Evolutionary conservation across 2,113 vertebrate genomes (phyloP).

Genomic region (Notiomystis cincta): DNA sequence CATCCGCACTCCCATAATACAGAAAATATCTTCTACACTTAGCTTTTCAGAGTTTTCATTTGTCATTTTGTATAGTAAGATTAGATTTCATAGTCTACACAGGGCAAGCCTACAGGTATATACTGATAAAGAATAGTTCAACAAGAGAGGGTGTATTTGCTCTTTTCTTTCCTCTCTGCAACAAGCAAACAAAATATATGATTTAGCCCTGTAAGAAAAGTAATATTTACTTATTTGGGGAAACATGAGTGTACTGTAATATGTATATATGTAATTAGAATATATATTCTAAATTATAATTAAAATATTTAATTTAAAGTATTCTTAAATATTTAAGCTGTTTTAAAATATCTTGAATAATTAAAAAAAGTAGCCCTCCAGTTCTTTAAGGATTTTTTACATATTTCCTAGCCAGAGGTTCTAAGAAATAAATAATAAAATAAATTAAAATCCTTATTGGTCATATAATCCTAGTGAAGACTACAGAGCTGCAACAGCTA

Average conservation of each 20-base stretch:
- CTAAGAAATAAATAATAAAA: background rate
- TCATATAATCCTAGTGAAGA: background rate
- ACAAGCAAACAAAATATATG: background rate
- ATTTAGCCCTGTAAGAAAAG: background rate
- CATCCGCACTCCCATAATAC: background rate
- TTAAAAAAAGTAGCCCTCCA: rapidly evolving
- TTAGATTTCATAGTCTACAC: background rate
- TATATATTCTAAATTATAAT: background rate
- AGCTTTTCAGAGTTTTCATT: background rate
- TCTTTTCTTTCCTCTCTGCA: background rate
- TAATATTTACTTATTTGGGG: background rate
- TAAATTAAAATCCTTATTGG: background rate
- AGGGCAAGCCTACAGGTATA: background rate
- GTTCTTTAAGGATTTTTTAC: background rate
- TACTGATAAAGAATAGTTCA: background rate
- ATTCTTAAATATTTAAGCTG: background rate
- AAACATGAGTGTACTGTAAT: background rate
- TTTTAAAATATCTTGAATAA: background rate
- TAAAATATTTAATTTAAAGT: background rate
- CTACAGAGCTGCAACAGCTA: background rate
- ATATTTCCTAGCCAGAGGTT: background rate
- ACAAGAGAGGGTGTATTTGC: background rate
- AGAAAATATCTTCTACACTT: background rate
- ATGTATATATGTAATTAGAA: background rate
- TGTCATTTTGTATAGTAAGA: background rate